These are phyloP conservation scores for Orientallactaga bullata DNA, from an alignment of 2,113 vertebrate species.

Conservation along the genomic window DNA sequence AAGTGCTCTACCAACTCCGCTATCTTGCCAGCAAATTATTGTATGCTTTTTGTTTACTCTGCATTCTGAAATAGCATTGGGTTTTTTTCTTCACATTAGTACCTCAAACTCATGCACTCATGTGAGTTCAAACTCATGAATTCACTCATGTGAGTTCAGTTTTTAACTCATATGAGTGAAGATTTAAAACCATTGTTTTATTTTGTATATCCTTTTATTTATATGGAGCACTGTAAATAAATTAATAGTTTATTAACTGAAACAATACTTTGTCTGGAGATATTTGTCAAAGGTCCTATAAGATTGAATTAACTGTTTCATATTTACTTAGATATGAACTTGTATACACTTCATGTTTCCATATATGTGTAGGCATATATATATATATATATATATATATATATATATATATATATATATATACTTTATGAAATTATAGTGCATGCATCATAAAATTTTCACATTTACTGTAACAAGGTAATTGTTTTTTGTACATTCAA, in stretches of 20 bases:
- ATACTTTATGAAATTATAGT: not conserved
- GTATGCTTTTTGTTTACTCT: not conserved
- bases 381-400: too few relatives aligned
- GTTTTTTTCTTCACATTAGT: not conserved
- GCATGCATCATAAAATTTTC: not conserved
- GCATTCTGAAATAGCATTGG: not conserved
- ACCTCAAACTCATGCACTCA: too few relatives aligned
- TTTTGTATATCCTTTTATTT: not conserved
- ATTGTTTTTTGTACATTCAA: not conserved
- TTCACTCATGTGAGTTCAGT: not conserved
- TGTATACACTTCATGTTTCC: not conserved
- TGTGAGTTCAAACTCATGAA: not conserved
- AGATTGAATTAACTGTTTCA: not conserved
- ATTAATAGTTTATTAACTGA: too few relatives aligned
- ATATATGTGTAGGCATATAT: too few relatives aligned
- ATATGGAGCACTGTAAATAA: too few relatives aligned
- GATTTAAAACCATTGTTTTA: not conserved
- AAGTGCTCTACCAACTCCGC: too few relatives aligned
- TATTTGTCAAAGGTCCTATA: not conserved
- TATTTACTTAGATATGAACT: not conserved
- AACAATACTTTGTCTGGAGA: not conserved
- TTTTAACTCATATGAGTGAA: not conserved
- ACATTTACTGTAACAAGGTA: not conserved
- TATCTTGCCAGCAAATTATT: too few relatives aligned
- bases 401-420: too few relatives aligned